phyloP scores from a whole-genome alignment of 1,140 invertebrate species.

The Diabrotica undecimpunctata region DNA sequence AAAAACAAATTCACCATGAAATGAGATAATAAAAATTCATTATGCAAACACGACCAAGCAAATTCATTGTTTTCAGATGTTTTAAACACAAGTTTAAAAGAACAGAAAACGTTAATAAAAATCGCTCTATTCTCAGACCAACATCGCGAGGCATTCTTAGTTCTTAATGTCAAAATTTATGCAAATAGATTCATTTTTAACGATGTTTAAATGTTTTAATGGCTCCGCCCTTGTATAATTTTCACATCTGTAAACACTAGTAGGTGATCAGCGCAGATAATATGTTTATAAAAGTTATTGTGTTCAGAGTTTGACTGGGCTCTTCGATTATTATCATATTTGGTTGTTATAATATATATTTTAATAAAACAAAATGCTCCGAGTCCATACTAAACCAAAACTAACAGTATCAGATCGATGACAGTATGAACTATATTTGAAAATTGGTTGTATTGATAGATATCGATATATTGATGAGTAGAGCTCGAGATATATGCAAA shows the following conservation, averaged over 20 bases:
- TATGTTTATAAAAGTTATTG: neutral
- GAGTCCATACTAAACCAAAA: too few relatives aligned
- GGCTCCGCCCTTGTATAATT: neutral
- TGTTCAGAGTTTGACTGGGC: neutral
- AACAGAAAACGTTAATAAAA: neutral
- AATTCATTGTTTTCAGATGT: neutral
- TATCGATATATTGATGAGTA: too few relatives aligned
- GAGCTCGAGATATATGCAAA: too few relatives aligned
- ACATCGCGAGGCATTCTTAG: too few relatives aligned
- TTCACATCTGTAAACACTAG: constrained; percentile 2
- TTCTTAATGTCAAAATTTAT: neutral
- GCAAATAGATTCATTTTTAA: neutral
- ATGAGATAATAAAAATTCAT: constrained; percentile 3
- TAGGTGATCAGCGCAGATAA: neutral
- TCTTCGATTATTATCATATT: too few relatives aligned
- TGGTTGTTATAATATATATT: too few relatives aligned
- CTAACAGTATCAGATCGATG: too few relatives aligned
- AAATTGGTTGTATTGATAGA: too few relatives aligned
- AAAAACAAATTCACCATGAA: constrained; percentile 2
- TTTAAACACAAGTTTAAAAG: neutral
- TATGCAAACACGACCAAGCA: neutral
- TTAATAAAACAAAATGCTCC: too few relatives aligned
- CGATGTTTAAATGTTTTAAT: neutral
- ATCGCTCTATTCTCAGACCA: neutral
- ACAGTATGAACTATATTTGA: too few relatives aligned